Base-by-base conservation (phyloP, 2,113 vertebrate species). In the Brienomyrus brachyistius region DNA sequence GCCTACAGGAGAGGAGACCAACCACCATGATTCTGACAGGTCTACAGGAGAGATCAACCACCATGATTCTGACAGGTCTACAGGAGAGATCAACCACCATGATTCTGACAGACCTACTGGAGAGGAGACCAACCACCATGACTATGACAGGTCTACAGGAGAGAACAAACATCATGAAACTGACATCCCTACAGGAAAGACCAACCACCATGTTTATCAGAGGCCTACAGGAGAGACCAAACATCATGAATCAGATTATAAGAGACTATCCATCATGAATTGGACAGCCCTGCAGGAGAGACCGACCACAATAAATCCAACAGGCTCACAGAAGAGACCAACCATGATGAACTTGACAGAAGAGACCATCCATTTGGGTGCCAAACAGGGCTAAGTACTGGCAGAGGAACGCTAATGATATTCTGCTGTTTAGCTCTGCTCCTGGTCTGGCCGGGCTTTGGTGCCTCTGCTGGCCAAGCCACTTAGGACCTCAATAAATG, bases 401-500 rank as follows among this genome's bases (percentile, higher is more conserved):
- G 74, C 5, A 7, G 15, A 43, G 35, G 13, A 80, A 40, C 43
- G 35, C 74, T 80, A 80, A 80, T 80, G 74, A 80, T 43, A 40
- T 43, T 80, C 15, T 48, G 82, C 40, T 84, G 82, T 45, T 47
- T 47, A 84, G 1, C 82, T 84, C 19, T 23, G 21, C 19, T 84
- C 21, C 51, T 48, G 45, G 50, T 31, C 23, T 35, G 48, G 47
- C 17, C 40, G 48, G 13, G 11, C 23, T 6, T 11, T 31, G 45
- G 59, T 92, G n/a, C 84, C 43, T 74, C 45, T 89, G 88, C 50
- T 86, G 84, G n/a, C 5, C 7, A 8, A 52, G 50, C 7, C 85
- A 54, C 51, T 52, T 52, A 13, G 51, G 85, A 86, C 11, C 51
- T 10, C 92, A 93, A 95, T 92, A 94, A 95, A 94, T 2, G 89